Base-by-base conservation (phyloP, 2,888 invertebrate species). In the Phania funesta region DNA sequence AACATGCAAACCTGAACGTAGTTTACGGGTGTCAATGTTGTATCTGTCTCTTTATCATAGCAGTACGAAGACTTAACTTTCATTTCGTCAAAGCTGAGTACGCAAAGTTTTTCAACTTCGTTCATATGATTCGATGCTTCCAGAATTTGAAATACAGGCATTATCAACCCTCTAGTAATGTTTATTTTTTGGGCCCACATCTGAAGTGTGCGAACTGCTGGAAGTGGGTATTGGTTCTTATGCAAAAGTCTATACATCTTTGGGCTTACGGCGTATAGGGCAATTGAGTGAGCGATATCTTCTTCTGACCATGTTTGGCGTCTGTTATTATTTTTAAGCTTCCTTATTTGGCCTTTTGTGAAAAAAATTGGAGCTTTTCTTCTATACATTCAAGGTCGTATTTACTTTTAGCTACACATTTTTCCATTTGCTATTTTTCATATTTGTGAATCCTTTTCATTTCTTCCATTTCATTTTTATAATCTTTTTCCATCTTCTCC, bases 1-100 rank as follows among this genome's bases (percentile, higher is more conserved):
- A 78, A 1, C 78, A 83, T 78, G 7, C 44, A 77, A 16, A 80
- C 78, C 48, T 83, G 81, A 11, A 80, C 67, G 52, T 81, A 75
- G 18, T 35, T 67, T 7, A 60, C n/a, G 0, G 80, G 75, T 18
- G 54, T 54, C 29, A 77, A 60, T 24, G 48, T 76, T 11, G 70
- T 32, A 32, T 83, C 83, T n/a, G 73, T 20, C 26, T 71, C 56
- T 48, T 62, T 65, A 32, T 83, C 77, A 35, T 80, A 83, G 48
- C 58, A 76, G 48, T 44, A 62, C 60, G 60, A 46, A 64, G 16
- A 29, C 32, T 26, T 67, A 52, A 52, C 38, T 29, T 56, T 67
- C 58, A 56, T 76, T 41, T 58, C 54, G 18, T 64, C 52, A 38
- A 64, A 68, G 41, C 64, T 62, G 24, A 62, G 76, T 0, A 84